Evolutionary conservation across 2,113 vertebrate genomes (phyloP), one percentile per base, ranked within the genome.

Genomic region (Xiphophorus couchianus): DNA sequence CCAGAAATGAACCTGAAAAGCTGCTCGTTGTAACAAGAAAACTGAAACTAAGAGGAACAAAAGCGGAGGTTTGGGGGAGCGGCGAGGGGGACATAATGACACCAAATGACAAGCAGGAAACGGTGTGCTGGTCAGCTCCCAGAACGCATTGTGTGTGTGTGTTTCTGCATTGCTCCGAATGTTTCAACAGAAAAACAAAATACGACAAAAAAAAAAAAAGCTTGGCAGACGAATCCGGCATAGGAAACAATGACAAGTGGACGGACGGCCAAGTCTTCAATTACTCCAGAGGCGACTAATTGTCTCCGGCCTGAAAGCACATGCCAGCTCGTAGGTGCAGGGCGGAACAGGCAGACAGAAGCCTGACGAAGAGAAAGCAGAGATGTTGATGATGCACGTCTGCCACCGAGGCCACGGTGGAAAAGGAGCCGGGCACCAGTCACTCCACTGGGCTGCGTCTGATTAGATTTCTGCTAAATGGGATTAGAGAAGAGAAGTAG

Each of bases 381-480:
- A 64, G 10, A 13, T 0, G 62, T 76, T 73, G 80, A 81, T 71
- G 80, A 80, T 74, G 71, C 74, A 66, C 77, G 74, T 64, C 66
- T 6, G 54, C 69, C 0, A 7, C 66, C 0, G 30, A 73, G 67
- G 62, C 69, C 78, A 68, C 85, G 78, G 74, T 77, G 83, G 83
- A 3, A 86, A 84, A 78, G 37, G 37, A 61, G 64, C 33, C 0
- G 13, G 66, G 30, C 39, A 63, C 27, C 12, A 44, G 69, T 63
- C 80, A 71, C 68, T 84, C 74, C 80, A 78, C 30, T 68, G 74
- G 76, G 76, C 37, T 78, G 80, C 82, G 85, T 89, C 65, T 82
- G 84, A 90, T 90, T 86, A 79, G 58, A 84, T 84, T 90, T 77
- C 74, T 42, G 51, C 81, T 88, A 87, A 91, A 89, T 84, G 78